Percentiles rank a stretch among this genome's conserved stretches.
Evolutionary conservation across 2,888 invertebrate species (phyloP).

Genomic region (Heliconius cydno): DNA sequence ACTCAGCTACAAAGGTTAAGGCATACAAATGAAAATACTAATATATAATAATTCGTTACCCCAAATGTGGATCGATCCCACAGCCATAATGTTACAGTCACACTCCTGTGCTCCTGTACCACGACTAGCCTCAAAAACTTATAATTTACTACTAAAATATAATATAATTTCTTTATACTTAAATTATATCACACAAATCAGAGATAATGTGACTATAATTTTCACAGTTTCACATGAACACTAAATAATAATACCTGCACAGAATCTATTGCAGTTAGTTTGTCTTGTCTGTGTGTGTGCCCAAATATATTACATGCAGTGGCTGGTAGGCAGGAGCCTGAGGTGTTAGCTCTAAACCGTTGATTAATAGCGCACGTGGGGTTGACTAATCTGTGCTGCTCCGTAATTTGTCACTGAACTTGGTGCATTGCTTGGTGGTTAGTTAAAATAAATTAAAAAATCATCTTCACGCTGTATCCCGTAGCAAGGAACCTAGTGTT

Average conservation of each 20-base stretch:
- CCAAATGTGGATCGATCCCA: too few relatives aligned
- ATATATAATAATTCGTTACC: too few relatives aligned
- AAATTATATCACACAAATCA: too few relatives aligned
- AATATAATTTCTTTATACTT: too few relatives aligned
- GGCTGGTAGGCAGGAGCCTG: conserved; percentile 43
- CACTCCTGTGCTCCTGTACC: too few relatives aligned
- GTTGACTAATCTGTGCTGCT: conserved; percentile 55
- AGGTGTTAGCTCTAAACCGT: conserved; percentile 59
- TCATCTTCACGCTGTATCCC: too few relatives aligned
- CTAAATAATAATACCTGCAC: conserved; percentile 12
- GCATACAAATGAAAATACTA: too few relatives aligned
- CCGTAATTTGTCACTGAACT: conserved; percentile 48
- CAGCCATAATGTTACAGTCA: too few relatives aligned
- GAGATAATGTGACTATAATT: neutral
- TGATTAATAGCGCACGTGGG: conserved; percentile 64
- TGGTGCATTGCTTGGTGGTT: conserved; percentile 27
- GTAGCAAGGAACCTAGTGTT: too few relatives aligned
- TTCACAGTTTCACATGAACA: neutral
- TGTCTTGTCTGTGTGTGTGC: conserved; percentile 27
- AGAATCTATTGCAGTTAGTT: conserved; percentile 25
- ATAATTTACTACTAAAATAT: too few relatives aligned
- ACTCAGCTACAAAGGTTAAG: too few relatives aligned
- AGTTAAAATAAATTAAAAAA: neutral
- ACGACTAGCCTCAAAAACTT: too few relatives aligned
- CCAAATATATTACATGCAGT: conserved; percentile 38